Base-by-base conservation (phyloP, 2,888 invertebrate species). In the Ormyrus labotus region DNA sequence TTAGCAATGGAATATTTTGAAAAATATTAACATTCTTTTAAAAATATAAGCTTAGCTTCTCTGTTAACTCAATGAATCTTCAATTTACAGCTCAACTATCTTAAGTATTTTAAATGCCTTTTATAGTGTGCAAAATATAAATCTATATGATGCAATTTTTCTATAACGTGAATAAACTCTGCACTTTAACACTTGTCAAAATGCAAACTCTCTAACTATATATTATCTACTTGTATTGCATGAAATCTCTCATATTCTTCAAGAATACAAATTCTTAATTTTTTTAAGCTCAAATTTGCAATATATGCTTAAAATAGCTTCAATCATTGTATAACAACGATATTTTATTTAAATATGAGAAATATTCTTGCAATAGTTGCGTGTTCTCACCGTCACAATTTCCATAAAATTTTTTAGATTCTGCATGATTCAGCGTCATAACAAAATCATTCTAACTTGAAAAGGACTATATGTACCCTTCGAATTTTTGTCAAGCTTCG, bases 91-190 rank as follows among this genome's bases (percentile, higher is more conserved):
- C 5, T 51, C 7, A n/a, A 65, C n/a, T n/a, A 57, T 68, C 51
- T 74, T 79, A 79, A 79, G 69, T 79, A 73, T 68, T 69, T 74
- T 68, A 79, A 79, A 74, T 79, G 79, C 79, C 79, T 73, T 63
- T 48, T 57, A 48, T 58, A 80, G 58, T 74, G 65, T 80, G 61
- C 70, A 50, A 63, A 55, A 78, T 72, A 58, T 47, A 72, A 34
- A 34, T 34, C 34, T 2, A 47, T 57, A 47, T 53, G 50, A 77
- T 55, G 57, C 5, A 64, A 58, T 58, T 75, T 51, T 6, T 58
- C 57, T 75, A 50, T 6, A 7, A 53, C 47, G 13, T 10, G 9
- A 45, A 6, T 45, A 8, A 13, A 73, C 55, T 60, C 10, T 68
- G 61, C 53, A 47, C 45, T 61, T 60, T 8, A 19, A 68, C n/a